Percentiles rank a stretch among this genome's conserved stretches.
Evolutionary conservation across 1,140 invertebrate species (phyloP).

Genomic region (Cherax quadricarinatus): DNA sequence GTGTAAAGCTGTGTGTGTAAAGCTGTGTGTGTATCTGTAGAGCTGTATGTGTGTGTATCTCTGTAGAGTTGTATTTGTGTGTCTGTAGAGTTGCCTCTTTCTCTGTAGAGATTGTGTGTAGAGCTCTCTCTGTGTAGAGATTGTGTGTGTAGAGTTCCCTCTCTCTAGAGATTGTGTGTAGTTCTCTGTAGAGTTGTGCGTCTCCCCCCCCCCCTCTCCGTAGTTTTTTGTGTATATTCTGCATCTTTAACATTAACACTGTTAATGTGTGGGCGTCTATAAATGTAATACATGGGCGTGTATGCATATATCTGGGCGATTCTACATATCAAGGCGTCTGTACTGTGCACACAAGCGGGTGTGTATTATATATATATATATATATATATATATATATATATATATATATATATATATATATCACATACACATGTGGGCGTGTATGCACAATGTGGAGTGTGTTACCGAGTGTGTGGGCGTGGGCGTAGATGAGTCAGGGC

Average conservation of each 20-base stretch:
- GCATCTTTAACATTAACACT: too few relatives aligned
- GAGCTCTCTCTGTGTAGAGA: too few relatives aligned
- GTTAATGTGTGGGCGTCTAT: too few relatives aligned
- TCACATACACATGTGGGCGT: neutral
- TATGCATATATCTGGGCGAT: neutral
- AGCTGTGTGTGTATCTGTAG: neutral
- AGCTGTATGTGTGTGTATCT: neutral
- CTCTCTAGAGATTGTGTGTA: too few relatives aligned
- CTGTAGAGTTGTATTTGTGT: too few relatives aligned
- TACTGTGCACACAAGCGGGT: too few relatives aligned
- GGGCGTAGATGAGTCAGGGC: slow-evolving; percentile 47
- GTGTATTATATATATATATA: neutral
- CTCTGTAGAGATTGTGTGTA: too few relatives aligned
- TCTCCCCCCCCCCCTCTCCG: too few relatives aligned
- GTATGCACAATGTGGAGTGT: neutral
- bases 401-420: too few relatives aligned
- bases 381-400: neutral
- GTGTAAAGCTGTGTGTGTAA: neutral
- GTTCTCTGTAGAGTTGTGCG: neutral
- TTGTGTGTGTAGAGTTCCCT: too few relatives aligned
- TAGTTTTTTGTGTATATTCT: neutral
- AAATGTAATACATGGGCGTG: neutral
- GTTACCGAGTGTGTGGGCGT: slow-evolving; percentile 7
- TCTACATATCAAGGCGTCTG: neutral
- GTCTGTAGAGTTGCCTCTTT: too few relatives aligned